A percentile compares a stretch with the other conserved stretches of the same genome.
Evolutionary conservation across 2,888 invertebrate species (phyloP).

Genomic region (Leucophenga maculata): DNA sequence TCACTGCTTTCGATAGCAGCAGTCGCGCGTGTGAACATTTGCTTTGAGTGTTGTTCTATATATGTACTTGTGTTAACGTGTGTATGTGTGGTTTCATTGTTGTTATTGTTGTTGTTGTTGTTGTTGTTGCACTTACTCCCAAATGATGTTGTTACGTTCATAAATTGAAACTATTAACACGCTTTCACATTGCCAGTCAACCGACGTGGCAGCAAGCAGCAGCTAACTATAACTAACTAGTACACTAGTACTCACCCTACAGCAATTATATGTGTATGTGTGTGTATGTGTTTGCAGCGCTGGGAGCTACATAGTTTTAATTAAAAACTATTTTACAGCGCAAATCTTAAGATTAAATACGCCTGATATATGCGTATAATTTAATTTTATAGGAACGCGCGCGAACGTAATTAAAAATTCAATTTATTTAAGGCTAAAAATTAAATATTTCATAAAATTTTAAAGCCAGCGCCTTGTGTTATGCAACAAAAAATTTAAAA

Average conservation of each 20-base stretch:
- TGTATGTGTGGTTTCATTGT: too few relatives aligned
- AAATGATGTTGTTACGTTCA: conserved; percentile 51
- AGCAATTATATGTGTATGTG: not conserved
- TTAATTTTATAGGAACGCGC: conserved; percentile 45
- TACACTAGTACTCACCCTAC: not conserved
- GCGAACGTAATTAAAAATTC: conserved; percentile 20
- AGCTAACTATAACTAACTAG: not conserved
- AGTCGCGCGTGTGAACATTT: not conserved
- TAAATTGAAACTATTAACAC: conserved; percentile 55
- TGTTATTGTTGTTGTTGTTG: conserved; percentile 11
- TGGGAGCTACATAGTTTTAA: conserved; percentile 17
- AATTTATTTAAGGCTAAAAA: conserved; percentile 5
- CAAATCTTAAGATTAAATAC: conserved; percentile 45
- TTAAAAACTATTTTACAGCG: conserved; percentile 19
- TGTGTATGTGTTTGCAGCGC: not conserved
- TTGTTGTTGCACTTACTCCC: conserved; percentile 30
- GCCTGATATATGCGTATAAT: conserved; percentile 49
- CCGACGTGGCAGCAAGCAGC: not conserved
- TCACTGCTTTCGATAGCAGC: not conserved
- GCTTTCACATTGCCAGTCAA: not conserved
- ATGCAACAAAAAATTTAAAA: not conserved
- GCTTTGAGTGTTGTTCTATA: not conserved
- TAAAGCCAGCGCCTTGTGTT: not conserved
- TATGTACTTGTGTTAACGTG: too few relatives aligned
- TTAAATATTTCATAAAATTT: conserved; percentile 11